Percentiles rank a stretch among this genome's conserved stretches.
phyloP scores from a whole-genome alignment of 2,113 vertebrate species.

The human region GRCh38 chr11:131163001-131163500 shows the following conservation, averaged over 20 bases:
- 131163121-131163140: background rate
- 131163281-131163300: background rate
- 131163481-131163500: constrained; percentile 63
- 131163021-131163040: background rate
- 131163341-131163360: background rate
- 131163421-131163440: constrained; percentile 67
- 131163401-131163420: constrained; percentile 66
- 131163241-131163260: background rate
- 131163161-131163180: background rate
- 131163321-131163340: background rate
- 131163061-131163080: background rate
- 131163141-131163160: background rate
- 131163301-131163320: background rate
- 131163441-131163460: constrained; percentile 73
- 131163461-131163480: constrained; percentile 1
- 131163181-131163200: background rate
- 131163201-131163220: background rate
- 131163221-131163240: background rate
- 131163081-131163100: background rate
- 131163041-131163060: background rate
- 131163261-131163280: background rate
- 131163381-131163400: constrained; percentile 29
- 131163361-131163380: background rate
- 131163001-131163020: background rate
- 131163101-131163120: background rate